A percentile compares a stretch with the other conserved stretches of the same genome.
These are phyloP conservation scores for Drosophila diplacantha DNA, from an alignment of 2,888 invertebrate species.

Conservation along the genomic window DNA sequence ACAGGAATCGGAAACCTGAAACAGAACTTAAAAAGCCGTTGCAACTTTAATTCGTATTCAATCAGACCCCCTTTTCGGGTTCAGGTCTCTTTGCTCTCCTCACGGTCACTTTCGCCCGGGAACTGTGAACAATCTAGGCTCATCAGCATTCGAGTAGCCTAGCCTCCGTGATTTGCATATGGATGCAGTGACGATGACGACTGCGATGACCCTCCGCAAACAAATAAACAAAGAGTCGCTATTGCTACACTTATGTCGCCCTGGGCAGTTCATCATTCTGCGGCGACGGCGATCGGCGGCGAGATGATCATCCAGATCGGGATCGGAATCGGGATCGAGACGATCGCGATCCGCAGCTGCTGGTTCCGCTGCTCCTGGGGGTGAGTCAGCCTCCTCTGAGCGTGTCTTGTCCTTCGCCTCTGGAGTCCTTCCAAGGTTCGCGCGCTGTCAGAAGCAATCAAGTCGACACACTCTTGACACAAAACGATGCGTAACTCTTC, in stretches of 20 bases:
- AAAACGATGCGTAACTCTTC: conserved; percentile 71
- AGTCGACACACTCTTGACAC: conserved; percentile 70
- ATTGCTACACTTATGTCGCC: conserved; percentile 65
- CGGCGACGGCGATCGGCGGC: conserved; percentile 25
- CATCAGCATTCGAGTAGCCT: conserved; percentile 63
- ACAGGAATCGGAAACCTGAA: conserved; percentile 40
- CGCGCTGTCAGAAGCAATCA: conserved; percentile 74
- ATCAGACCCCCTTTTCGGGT: conserved; percentile 47
- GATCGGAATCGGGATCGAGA: conserved; percentile 52
- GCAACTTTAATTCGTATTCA: conserved; percentile 68
- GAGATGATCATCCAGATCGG: conserved; percentile 38
- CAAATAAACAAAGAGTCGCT: conserved; percentile 57
- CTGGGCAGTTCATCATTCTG: conserved; percentile 53
- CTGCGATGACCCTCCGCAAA: conserved; percentile 59
- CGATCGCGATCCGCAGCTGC: conserved; percentile 53
- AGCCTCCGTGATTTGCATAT: conserved; percentile 57
- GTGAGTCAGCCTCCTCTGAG: conserved; percentile 48
- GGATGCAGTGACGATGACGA: conserved; percentile 21
- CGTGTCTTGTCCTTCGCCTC: conserved; percentile 35
- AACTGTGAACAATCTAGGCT: conserved; percentile 63
- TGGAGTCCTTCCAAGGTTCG: conserved; percentile 52
- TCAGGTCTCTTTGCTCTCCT: conserved; percentile 33
- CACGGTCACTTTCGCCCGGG: conserved; percentile 47
- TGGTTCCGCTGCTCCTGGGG: conserved; percentile 42
- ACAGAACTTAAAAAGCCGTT: conserved; percentile 32